Conservation (phyloP, 2,888 invertebrate genomes). For the Trissolcus brochymenae region DNA sequence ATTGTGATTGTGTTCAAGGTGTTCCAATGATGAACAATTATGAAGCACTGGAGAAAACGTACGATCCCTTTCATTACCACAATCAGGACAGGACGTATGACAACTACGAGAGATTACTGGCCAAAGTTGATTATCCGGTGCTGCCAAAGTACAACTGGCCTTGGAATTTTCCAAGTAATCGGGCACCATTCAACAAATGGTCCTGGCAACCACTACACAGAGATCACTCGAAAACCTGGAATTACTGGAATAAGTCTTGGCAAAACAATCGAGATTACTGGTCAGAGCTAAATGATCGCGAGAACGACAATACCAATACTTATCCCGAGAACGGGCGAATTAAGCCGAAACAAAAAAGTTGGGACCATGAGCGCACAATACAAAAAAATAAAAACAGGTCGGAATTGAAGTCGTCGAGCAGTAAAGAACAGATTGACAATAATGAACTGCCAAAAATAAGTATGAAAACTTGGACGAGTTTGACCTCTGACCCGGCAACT, state of each 20-base stretch:
- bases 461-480: constrained; percentile 58
- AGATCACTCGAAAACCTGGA: constrained; percentile 36
- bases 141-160: constrained; percentile 36
- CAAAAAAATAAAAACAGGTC: constrained; percentile 31
- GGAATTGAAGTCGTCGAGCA: constrained; percentile 19
- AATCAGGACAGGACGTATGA: not conserved
- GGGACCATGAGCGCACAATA: constrained; percentile 23
- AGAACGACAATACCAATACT: constrained; percentile 14
- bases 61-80: constrained; percentile 24
- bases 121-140: constrained; percentile 24
- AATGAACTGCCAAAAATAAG: constrained; percentile 47
- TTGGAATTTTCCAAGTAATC: constrained; percentile 32
- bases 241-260: constrained; percentile 49
- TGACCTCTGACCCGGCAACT: constrained; percentile 71
- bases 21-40: constrained; percentile 22
- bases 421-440: constrained; percentile 23
- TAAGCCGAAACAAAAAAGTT: constrained; percentile 25
- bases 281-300: constrained; percentile 23
- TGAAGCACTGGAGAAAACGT: constrained; percentile 15
- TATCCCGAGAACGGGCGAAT: constrained; percentile 29
- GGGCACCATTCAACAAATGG: constrained; percentile 32
- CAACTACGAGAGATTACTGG: constrained; percentile 34
- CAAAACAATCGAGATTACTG: constrained; percentile 41
- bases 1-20: constrained; percentile 5
- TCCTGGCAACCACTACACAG: constrained; percentile 28